phyloP scores from a whole-genome alignment of 2,888 invertebrate species.

The Watsonalla cultraria region DNA sequence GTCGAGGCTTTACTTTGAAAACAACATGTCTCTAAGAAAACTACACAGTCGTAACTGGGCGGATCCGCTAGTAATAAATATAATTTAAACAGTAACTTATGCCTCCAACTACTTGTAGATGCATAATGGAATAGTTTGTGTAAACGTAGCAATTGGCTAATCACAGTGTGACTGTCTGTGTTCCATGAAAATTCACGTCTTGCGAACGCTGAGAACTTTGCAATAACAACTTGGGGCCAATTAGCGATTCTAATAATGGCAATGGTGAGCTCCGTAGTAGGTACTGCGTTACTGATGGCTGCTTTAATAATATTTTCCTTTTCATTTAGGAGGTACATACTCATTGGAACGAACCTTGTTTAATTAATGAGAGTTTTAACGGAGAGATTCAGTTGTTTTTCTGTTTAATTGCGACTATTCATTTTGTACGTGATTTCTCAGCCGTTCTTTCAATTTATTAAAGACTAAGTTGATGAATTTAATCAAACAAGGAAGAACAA shows the following conservation, averaged over 20 bases:
- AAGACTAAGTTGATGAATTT: no score
- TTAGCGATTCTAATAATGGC: constrained; percentile 31
- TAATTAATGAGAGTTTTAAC: neutral
- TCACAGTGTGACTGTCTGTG: neutral
- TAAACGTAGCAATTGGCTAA: constrained; percentile 22
- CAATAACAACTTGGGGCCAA: constrained; percentile 33
- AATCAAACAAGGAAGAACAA: no score
- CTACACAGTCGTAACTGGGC: no score
- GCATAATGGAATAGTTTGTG: constrained; percentile 19
- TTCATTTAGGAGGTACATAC: neutral
- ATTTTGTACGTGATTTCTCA: neutral
- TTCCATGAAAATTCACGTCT: constrained; percentile 22
- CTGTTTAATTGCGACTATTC: neutral
- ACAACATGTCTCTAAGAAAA: no score
- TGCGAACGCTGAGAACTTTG: constrained; percentile 26
- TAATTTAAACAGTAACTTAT: no score
- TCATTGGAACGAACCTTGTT: neutral
- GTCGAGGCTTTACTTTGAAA: no score
- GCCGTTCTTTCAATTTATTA: neutral
- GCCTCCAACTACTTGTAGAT: no score
- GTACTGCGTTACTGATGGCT: constrained; percentile 11
- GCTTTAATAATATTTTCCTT: constrained; percentile 8
- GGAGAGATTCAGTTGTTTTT: neutral
- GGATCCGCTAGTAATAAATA: no score
- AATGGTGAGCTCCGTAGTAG: constrained; percentile 17